These are phyloP conservation scores for Tuta absoluta DNA, from an alignment of 2,888 invertebrate species.

Conservation along the genomic window DNA sequence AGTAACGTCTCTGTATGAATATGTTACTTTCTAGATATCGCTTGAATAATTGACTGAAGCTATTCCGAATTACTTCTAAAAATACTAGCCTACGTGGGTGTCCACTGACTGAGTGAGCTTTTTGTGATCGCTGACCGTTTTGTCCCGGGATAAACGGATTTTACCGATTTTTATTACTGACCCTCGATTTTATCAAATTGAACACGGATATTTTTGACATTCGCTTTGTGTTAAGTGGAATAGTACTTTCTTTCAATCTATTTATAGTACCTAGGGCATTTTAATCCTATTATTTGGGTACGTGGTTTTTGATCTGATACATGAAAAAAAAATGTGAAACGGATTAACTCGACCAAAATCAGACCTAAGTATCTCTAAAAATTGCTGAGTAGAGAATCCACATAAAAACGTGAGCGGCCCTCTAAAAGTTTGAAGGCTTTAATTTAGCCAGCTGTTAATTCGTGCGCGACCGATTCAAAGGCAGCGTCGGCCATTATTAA, in stretches of 20 bases:
- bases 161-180: not conserved
- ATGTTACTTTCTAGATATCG: too few relatives aligned
- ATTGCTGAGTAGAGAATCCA: not conserved
- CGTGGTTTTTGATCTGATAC: too few relatives aligned
- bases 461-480: constrained; percentile 75
- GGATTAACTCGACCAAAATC: not conserved
- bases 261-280: too few relatives aligned
- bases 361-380: constrained; percentile 6
- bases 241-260: too few relatives aligned
- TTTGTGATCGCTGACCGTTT: not conserved
- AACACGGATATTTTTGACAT: not conserved
- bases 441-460: constrained; percentile 77
- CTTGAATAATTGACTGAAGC: too few relatives aligned
- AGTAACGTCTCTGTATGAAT: too few relatives aligned
- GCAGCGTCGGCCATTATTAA: constrained; percentile 75
- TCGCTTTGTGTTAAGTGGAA: too few relatives aligned
- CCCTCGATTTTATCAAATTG: constrained; percentile 1
- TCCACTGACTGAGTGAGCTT: constrained; percentile 44
- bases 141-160: not conserved
- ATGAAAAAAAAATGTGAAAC: not conserved
- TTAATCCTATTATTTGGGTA: too few relatives aligned
- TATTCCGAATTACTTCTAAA: too few relatives aligned
- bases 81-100: constrained; percentile 15
- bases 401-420: constrained; percentile 38
- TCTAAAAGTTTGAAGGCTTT: constrained; percentile 76